Base-by-base conservation (phyloP, 2,113 vertebrate species). In the Paracanthobrama guichenoti region DNA sequence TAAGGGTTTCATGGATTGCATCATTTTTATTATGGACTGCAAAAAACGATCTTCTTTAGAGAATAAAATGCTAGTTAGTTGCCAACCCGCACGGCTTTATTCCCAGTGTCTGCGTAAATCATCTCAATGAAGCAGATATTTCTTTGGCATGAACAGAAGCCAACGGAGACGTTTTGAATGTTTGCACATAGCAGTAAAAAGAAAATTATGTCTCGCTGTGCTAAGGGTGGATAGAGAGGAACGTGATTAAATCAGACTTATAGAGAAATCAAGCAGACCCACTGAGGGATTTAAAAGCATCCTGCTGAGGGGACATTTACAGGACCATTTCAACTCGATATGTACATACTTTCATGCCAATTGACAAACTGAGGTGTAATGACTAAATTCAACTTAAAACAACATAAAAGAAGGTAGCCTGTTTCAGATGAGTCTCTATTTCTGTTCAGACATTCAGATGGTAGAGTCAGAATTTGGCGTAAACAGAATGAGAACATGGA, bases 191-290 rank as follows among this genome's bases (percentile, higher is more conserved):
- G 26, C 26, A 76, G 72, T 66, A 83, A 83, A 66, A 62, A 60
- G 60, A 75, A 64, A 83, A 50, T 35, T 50, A 72, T 42, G 72
- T 75, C 57, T 66, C 42, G 7, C 39, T 75, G 72, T 74, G 71
- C 57, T 76, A 12, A 42, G 60, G 18, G 50, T 42, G 60, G 74
- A 78, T 79, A 13, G 46, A 79, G 83, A 78, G 55, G 35, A 71
- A 59, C 75, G 55, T 72, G 83, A 84, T 84, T 79, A 84, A 84
- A 71, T 57, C 53, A 71, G 53, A 84, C 79, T 84, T 84, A 79
- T 79, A 59, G 75, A 84, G 16, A 35, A 64, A 81, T 76, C 50
- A 42, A 69, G 46, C 31, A 62, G 26, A 50, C 44, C 62, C 62
- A 78, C 82, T 44, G 53, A 44, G 57, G 46, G 57, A 75, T 83